phyloP scores from a whole-genome alignment of 2,113 vertebrate species.

The Menura novaehollandiae region DNA sequence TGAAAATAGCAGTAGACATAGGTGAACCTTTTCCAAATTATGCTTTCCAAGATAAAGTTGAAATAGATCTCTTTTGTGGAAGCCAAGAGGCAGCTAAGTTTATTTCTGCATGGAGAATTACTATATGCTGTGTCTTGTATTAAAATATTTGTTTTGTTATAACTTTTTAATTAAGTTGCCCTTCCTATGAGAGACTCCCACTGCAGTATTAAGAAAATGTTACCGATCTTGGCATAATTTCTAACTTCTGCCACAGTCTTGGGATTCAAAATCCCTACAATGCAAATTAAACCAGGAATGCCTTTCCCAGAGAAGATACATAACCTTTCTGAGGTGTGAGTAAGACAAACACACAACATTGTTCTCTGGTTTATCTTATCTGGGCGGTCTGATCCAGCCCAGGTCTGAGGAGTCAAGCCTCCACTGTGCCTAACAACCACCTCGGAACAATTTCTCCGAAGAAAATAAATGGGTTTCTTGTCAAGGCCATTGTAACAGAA shows the following conservation, averaged over 20 bases:
- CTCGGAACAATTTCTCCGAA: not conserved
- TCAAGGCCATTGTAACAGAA: constrained; percentile 40
- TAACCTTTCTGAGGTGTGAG: not conserved
- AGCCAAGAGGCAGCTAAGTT: not conserved
- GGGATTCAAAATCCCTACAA: constrained; percentile 7
- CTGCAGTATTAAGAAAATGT: constrained; percentile 2
- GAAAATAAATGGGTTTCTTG: constrained; percentile 45
- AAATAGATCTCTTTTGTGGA: not conserved
- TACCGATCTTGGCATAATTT: not conserved
- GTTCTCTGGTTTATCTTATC: not conserved
- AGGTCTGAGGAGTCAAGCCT: not conserved
- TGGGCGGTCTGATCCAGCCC: not conserved
- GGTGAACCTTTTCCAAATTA: not conserved
- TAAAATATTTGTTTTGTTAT: constrained; percentile 14
- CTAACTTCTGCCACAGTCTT: not conserved
- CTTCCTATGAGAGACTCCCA: not conserved
- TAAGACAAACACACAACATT: not conserved
- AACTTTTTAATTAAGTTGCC: constrained; percentile 31
- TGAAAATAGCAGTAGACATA: not conserved
- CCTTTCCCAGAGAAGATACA: not conserved
- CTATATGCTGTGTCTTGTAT: not conserved
- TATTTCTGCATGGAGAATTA: not conserved
- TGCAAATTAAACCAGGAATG: not conserved
- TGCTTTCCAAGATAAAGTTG: not conserved
- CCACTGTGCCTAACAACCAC: not conserved